phyloP scores from a whole-genome alignment of 2,797 vertebrate genomes.

The Enteromius paludinosus region DNA sequence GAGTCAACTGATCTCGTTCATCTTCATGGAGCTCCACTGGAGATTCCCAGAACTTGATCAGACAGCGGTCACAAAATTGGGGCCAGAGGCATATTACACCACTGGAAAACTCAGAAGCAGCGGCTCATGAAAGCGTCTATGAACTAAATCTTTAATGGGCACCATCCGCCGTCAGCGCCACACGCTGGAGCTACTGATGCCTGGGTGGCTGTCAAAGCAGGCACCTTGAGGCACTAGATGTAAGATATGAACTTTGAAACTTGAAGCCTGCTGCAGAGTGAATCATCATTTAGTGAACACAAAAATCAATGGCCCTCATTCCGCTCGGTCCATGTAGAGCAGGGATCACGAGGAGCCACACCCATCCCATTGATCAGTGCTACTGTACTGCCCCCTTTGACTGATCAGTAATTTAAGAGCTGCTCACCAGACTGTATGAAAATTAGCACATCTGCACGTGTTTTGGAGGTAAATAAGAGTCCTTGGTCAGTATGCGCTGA shows the following conservation, averaged over 20 bases:
- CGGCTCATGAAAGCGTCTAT: conserved; percentile 33
- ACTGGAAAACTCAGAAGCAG: background rate
- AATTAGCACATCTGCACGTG: conserved; percentile 40
- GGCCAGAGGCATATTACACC: background rate
- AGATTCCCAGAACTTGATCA: conserved; percentile 19
- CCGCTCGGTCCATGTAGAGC: conserved; percentile 30
- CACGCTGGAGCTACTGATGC: background rate
- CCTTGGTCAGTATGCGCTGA: background rate
- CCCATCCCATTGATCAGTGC: conserved; percentile 31
- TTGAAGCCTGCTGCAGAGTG: background rate
- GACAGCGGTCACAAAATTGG: background rate
- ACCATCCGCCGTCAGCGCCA: background rate
- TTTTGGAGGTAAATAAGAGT: conserved; percentile 14
- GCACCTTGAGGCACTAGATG: conserved; percentile 3
- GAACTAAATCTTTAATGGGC: conserved; percentile 33
- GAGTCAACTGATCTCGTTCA: background rate
- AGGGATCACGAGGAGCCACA: conserved; percentile 42
- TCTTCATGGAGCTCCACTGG: background rate
- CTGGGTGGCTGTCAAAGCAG: background rate
- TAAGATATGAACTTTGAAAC: conserved; percentile 40
- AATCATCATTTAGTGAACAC: conserved; percentile 26
- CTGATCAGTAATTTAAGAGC: conserved; percentile 47
- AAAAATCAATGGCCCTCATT: conserved; percentile 33
- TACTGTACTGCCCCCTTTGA: conserved; percentile 30
- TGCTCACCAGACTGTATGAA: conserved; percentile 74